Evolutionary conservation across 2,797 vertebrate genomes (phyloP).

Genomic region (Danio kyathit): DNA sequence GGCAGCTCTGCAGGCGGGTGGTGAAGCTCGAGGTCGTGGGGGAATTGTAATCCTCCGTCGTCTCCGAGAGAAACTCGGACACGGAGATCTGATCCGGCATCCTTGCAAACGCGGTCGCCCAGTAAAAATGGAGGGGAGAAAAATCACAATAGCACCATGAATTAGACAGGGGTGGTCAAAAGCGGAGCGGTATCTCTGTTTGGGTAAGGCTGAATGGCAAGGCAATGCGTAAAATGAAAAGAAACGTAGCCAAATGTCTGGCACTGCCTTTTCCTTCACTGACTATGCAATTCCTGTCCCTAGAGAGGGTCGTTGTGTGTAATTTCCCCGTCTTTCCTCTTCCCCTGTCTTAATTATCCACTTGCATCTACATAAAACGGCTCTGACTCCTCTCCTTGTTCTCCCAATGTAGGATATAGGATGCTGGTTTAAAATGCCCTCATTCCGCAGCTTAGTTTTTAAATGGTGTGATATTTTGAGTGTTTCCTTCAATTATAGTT

Average conservation of each 20-base stretch:
- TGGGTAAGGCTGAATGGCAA: constrained; percentile 30
- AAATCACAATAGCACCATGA: constrained; percentile 66
- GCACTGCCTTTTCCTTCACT: constrained; percentile 29
- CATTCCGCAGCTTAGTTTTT: constrained; percentile 39
- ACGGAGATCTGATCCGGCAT: constrained; percentile 94
- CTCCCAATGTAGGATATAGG: constrained; percentile 34
- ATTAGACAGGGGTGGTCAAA: constrained; percentile 49
- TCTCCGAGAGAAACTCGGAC: constrained; percentile 91
- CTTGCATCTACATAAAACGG: constrained; percentile 51
- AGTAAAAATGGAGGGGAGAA: constrained; percentile 64
- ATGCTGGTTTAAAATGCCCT: constrained; percentile 28
- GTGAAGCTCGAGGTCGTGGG: constrained; percentile 92
- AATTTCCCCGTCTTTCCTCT: constrained; percentile 52
- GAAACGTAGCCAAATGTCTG: constrained; percentile 28
- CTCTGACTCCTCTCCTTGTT: constrained; percentile 43
- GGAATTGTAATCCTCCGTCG: constrained; percentile 92
- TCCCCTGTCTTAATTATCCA: constrained; percentile 50
- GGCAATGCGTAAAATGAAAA: constrained; percentile 30
- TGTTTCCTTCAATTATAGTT: constrained; percentile 43
- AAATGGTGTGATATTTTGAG: background rate
- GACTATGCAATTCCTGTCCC: constrained; percentile 25
- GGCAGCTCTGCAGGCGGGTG: constrained; percentile 89
- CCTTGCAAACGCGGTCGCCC: constrained; percentile 74
- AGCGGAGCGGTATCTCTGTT: constrained; percentile 26
- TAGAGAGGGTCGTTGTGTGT: constrained; percentile 44